Evolutionary conservation across 2,113 vertebrate species (phyloP).

Genomic region (Microtus richardsoni): DNA sequence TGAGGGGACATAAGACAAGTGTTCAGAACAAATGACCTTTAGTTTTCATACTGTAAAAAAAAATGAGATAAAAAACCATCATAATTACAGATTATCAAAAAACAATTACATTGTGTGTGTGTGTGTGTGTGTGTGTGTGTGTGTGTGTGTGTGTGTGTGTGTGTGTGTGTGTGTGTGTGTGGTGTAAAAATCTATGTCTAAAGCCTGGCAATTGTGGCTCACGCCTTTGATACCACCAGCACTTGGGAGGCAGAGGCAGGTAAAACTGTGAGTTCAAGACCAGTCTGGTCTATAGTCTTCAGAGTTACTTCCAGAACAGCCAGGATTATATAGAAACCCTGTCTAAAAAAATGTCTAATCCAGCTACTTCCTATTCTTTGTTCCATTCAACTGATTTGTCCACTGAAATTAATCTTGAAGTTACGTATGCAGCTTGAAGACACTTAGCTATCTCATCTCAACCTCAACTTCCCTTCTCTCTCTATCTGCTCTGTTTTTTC

Average conservation of each 20-base stretch:
- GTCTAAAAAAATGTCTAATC: neutral
- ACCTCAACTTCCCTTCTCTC: neutral
- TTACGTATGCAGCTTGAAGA: neutral
- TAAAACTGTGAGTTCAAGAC: neutral
- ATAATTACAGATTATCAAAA: constrained; percentile 40
- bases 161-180: no score
- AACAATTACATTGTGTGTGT: neutral
- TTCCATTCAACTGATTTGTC: neutral
- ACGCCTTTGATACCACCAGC: neutral
- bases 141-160: no score
- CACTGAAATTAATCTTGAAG: constrained; percentile 20
- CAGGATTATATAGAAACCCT: neutral
- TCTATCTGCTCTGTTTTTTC: neutral
- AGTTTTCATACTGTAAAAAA: neutral
- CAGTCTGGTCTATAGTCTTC: neutral
- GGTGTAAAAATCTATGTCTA: neutral
- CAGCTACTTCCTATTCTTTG: neutral
- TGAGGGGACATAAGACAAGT: neutral
- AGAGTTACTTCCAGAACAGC: neutral
- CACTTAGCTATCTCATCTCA: neutral
- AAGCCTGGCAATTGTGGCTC: neutral
- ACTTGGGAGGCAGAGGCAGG: neutral
- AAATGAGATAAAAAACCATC: neutral
- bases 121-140: no score
- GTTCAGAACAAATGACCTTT: neutral